Percentiles rank a stretch among this genome's conserved stretches.
Evolutionary conservation across 2,888 invertebrate species (phyloP).

Genomic region (Drosophila eohydei): DNA sequence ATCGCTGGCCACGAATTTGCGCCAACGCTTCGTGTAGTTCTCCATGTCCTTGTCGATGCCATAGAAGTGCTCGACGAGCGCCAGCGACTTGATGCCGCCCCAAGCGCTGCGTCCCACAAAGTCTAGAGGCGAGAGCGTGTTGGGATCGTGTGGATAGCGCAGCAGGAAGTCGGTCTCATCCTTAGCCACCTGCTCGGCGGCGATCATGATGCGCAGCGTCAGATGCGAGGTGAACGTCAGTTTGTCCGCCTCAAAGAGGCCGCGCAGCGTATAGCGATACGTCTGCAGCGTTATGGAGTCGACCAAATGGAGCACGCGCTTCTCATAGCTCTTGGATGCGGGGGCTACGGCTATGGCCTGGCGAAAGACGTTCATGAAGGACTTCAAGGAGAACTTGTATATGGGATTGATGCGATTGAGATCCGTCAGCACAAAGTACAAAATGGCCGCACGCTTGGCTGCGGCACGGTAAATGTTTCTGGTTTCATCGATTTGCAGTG

Average conservation of each 20-base stretch:
- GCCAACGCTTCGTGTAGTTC: slow-evolving; percentile 96
- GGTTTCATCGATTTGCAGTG: slow-evolving; percentile 95
- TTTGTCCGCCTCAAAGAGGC: slow-evolving; percentile 96
- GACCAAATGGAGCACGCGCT: slow-evolving; percentile 91
- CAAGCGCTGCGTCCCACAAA: slow-evolving; percentile 92
- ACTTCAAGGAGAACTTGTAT: slow-evolving; percentile 97
- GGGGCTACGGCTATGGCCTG: slow-evolving; percentile 91
- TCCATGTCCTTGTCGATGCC: slow-evolving; percentile 96
- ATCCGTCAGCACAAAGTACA: slow-evolving; percentile 97
- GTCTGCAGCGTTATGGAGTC: slow-evolving; percentile 95
- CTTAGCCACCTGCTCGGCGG: slow-evolving; percentile 88
- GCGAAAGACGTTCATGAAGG: slow-evolving; percentile 96
- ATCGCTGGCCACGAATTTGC: slow-evolving; percentile 95
- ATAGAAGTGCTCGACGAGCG: slow-evolving; percentile 92
- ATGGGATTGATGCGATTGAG: slow-evolving; percentile 96
- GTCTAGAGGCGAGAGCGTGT: slow-evolving; percentile 90
- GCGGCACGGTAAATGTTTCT: slow-evolving; percentile 94
- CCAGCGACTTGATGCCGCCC: slow-evolving; percentile 93
- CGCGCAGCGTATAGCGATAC: slow-evolving; percentile 94
- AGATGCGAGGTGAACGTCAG: slow-evolving; percentile 95
- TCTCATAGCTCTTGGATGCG: slow-evolving; percentile 88
- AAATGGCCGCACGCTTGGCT: slow-evolving; percentile 93
- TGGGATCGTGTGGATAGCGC: slow-evolving; percentile 92
- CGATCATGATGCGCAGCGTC: slow-evolving; percentile 88
- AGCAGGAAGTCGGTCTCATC: slow-evolving; percentile 95